These are phyloP conservation scores for Coilia nasus DNA, from an alignment of 2,797 vertebrate genomes.

Conservation along the genomic window DNA sequence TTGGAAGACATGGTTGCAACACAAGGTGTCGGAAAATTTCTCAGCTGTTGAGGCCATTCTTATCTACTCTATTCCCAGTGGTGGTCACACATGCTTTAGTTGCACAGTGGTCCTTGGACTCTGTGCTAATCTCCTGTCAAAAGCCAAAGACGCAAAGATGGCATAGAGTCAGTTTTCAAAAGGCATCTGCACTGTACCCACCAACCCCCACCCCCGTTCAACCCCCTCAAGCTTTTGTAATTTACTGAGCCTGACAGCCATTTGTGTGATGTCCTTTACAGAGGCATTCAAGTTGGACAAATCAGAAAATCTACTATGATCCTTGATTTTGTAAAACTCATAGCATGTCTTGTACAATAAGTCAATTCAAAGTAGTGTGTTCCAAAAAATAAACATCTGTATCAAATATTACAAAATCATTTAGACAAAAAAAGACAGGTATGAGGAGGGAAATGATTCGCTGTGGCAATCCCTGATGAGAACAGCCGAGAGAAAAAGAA, in stretches of 20 bases:
- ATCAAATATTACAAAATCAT: background rate
- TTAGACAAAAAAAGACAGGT: background rate
- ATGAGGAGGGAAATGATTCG: no score
- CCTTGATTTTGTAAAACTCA: background rate
- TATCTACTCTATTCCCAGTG: slow-evolving; percentile 68
- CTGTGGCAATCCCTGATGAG: no score
- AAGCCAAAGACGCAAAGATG: slow-evolving; percentile 45
- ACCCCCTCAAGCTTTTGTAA: background rate
- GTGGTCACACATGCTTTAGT: slow-evolving; percentile 45
- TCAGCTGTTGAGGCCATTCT: slow-evolving; percentile 64
- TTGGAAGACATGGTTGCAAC: background rate
- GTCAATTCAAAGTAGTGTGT: background rate
- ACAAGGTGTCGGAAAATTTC: slow-evolving; percentile 27
- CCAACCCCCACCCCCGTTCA: background rate
- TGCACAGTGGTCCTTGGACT: slow-evolving; percentile 41
- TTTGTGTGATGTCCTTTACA: background rate
- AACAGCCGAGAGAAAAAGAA: no score
- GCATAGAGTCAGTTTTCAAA: slow-evolving; percentile 25
- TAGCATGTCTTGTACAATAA: background rate
- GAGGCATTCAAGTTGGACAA: background rate
- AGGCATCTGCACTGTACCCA: slow-evolving; percentile 7
- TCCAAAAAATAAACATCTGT: background rate
- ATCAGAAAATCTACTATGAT: background rate
- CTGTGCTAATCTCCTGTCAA: slow-evolving; percentile 52
- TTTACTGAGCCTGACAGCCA: background rate